These are phyloP conservation scores for Ceratothoa steindachneri DNA, from an alignment of 2,888 invertebrate genomes.

Conservation along the genomic window DNA sequence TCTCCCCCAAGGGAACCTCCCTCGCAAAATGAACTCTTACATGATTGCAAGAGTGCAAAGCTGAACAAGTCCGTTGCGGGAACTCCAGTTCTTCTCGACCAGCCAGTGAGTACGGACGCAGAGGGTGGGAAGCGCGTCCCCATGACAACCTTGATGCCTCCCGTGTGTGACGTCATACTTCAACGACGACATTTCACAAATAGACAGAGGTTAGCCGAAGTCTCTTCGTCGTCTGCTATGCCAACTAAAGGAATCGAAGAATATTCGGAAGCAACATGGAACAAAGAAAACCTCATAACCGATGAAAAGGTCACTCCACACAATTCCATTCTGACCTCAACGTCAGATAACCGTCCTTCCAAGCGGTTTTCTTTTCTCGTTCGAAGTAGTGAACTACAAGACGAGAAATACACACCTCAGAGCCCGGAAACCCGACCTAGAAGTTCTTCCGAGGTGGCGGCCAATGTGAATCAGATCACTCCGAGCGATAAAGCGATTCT, in stretches of 20 bases:
- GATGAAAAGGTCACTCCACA: background rate
- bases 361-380: constrained; percentile 45
- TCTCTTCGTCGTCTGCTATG: background rate
- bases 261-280: background rate
- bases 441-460: background rate
- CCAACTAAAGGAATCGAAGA: background rate
- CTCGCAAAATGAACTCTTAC: too few relatives aligned
- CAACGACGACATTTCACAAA: constrained; percentile 19
- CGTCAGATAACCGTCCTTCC: constrained; percentile 32
- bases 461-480: constrained; percentile 13
- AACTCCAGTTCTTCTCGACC: background rate
- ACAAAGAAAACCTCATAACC: background rate
- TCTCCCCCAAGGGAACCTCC: background rate
- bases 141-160: constrained; percentile 17
- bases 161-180: background rate
- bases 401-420: background rate
- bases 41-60: background rate
- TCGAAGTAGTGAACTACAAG: constrained; percentile 28
- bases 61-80: background rate
- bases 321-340: constrained; percentile 26
- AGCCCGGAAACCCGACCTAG: background rate
- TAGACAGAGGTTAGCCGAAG: constrained; percentile 9
- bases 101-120: background rate
- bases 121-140: background rate
- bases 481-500: constrained; percentile 46